Evolutionary conservation across 2,113 vertebrate species (phyloP), one percentile per base, ranked within the genome.

Genomic region (Cyprinus carpio): DNA sequence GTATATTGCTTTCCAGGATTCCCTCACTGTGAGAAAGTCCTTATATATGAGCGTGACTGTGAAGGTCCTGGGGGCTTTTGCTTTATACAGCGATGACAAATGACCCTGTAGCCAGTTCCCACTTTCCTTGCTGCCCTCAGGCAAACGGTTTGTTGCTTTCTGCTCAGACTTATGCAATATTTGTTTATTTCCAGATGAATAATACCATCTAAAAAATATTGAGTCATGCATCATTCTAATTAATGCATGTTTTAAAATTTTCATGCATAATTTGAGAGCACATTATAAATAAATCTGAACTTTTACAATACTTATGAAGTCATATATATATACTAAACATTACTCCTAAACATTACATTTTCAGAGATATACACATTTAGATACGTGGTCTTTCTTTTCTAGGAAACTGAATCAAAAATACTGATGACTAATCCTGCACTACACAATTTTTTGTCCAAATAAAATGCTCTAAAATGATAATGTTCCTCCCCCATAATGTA

Each of bases 51-150:
- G 8, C 43, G 58, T 64, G 51, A 34, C 77, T 80, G 6, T 80
- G 77, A 64, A 80, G 58, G 77, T 80, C 56, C 77, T 80, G 54
- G 34, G 77, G 77, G 77, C 13, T 51, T 75, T 75, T 15, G 58
- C 56, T 80, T 64, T 80, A 34, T n/a, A 62, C 31, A 64, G 34
- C 64, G 37, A 46, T 60, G 58, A 80, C 77, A 60, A 80, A 80
- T 62, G 58, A 40, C 77, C 37, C 58, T 25, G 31, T 80, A 37
- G 77, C 77, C 34, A 64, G 34, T 37, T 80, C 37, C 12, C 58
- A 27, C 20, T 64, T 80, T 80, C 23, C 37, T 18, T 40, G 23
- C 77, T 64, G 23, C 58, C 34, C 56, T 64, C 56, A 27, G 37
- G 77, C 77, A 80, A 62, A n/a, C 1, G n/a, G 31, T 80, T 80